Percentiles rank a stretch among this genome's conserved stretches.
Conservation (phyloP, 2,797 vertebrate genomes). For the Microtus californicus region DNA sequence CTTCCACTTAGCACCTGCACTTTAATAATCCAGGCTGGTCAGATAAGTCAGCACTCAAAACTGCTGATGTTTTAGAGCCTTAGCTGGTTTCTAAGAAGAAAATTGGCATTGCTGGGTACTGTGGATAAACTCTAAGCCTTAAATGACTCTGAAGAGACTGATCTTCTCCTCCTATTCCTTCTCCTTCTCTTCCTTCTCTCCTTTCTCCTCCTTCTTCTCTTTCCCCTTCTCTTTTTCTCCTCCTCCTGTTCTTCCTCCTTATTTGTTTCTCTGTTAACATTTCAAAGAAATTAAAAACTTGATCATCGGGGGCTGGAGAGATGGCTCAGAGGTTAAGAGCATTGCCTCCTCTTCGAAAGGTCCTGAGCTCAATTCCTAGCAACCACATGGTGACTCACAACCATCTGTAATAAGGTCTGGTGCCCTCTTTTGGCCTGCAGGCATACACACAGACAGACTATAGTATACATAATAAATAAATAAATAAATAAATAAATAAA, state of each 20-base stretch:
- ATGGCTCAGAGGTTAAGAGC: no score
- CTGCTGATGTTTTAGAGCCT: conserved; percentile 36
- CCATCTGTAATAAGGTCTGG: no score
- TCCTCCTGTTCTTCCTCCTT: not conserved
- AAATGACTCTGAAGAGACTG: conserved; percentile 39
- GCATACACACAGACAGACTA: no score
- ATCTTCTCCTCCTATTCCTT: not conserved
- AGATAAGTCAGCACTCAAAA: not conserved
- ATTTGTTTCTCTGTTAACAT: not conserved
- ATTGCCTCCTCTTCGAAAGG: no score
- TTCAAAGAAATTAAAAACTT: conserved; percentile 51
- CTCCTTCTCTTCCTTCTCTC: not conserved
- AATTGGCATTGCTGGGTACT: not conserved
- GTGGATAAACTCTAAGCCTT: conserved; percentile 47
- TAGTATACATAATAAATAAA: no score
- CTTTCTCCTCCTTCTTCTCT: no score
- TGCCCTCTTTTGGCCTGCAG: no score
- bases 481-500: no score
- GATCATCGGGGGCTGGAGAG: not conserved
- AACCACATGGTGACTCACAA: no score
- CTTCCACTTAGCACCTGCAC: conserved; percentile 57
- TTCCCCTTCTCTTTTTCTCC: not conserved
- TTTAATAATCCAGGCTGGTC: not conserved
- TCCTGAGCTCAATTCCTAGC: no score
- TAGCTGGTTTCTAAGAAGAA: conserved; percentile 66